Evolutionary conservation across 1,140 invertebrate genomes (phyloP).

Genomic region (Dufourea novaeangliae): DNA sequence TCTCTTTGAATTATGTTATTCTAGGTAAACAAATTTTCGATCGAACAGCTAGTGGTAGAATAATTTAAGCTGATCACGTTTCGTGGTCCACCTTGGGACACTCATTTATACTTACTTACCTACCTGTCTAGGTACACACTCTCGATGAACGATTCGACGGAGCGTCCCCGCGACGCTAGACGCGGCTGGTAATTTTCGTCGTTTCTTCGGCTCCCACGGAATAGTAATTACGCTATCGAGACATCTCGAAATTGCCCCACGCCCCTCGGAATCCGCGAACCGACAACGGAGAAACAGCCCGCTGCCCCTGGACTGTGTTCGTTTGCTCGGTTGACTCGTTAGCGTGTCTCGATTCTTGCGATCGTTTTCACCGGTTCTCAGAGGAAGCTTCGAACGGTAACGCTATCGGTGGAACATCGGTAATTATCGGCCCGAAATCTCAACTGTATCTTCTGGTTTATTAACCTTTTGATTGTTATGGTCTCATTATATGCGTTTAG

Average conservation of each 20-base stretch:
- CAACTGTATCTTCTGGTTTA: no score
- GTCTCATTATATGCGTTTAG: no score
- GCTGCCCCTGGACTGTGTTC: not conserved
- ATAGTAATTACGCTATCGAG: constrained; percentile 44
- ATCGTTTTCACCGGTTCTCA: not conserved
- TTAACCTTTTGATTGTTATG: no score
- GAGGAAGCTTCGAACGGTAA: not conserved
- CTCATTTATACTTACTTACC: not conserved
- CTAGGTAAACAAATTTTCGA: no score
- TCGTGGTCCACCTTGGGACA: no score
- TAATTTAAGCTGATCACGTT: no score
- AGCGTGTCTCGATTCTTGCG: not conserved
- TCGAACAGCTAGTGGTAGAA: no score
- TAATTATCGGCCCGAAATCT: no score
- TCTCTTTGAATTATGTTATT: no score
- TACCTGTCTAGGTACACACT: not conserved
- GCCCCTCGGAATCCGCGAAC: no score
- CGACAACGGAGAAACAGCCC: not conserved
- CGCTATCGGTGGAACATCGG: no score
- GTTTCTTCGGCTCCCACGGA: constrained; percentile 43
- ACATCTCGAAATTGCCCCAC: constrained; percentile 46
- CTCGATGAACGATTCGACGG: constrained; percentile 7
- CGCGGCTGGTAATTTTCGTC: constrained; percentile 25
- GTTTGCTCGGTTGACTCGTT: not conserved
- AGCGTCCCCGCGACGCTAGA: constrained; percentile 23